phyloP scores from a whole-genome alignment of 1,140 invertebrate genomes.

The Drosophila mayri region DNA sequence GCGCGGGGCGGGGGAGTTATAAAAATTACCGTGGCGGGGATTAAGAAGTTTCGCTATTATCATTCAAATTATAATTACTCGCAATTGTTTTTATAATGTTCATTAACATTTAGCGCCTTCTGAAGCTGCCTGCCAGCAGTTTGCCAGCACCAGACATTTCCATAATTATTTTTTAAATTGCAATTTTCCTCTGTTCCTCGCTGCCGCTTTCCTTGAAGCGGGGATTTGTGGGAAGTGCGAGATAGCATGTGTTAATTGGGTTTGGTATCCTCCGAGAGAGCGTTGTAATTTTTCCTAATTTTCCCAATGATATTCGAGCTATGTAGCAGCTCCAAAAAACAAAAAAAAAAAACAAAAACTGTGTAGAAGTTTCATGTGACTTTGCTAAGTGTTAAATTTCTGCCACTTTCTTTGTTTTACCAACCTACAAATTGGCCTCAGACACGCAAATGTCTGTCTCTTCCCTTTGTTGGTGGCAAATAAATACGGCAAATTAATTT shows the following conservation, averaged over 20 bases:
- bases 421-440: slow-evolving; percentile 64
- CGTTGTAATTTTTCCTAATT: slow-evolving; percentile 10
- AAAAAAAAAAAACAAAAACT: too few relatives aligned
- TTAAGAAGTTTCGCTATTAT: slow-evolving; percentile 83
- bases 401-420: slow-evolving; percentile 62
- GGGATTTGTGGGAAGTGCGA: slow-evolving; percentile 62
- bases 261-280: slow-evolving; percentile 37
- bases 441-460: slow-evolving; percentile 62
- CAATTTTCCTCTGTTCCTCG: slow-evolving; percentile 63
- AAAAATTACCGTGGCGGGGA: slow-evolving; percentile 81
- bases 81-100: slow-evolving; percentile 83
- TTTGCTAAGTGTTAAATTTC: slow-evolving; percentile 74
- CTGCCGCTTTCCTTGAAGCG: slow-evolving; percentile 30
- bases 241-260: slow-evolving; percentile 78
- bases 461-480: slow-evolving; percentile 12
- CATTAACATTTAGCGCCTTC: slow-evolving; percentile 82
- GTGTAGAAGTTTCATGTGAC: slow-evolving; percentile 39
- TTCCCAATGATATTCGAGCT: slow-evolving; percentile 22
- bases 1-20: slow-evolving; percentile 29
- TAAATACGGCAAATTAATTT: slow-evolving; percentile 68
- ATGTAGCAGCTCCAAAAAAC: neutral
- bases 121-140: slow-evolving; percentile 57
- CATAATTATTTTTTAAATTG: slow-evolving; percentile 83
- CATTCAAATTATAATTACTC: slow-evolving; percentile 83
- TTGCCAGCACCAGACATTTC: slow-evolving; percentile 69